Conservation (phyloP, 2,113 vertebrate species). For the Felis catus region DNA sequence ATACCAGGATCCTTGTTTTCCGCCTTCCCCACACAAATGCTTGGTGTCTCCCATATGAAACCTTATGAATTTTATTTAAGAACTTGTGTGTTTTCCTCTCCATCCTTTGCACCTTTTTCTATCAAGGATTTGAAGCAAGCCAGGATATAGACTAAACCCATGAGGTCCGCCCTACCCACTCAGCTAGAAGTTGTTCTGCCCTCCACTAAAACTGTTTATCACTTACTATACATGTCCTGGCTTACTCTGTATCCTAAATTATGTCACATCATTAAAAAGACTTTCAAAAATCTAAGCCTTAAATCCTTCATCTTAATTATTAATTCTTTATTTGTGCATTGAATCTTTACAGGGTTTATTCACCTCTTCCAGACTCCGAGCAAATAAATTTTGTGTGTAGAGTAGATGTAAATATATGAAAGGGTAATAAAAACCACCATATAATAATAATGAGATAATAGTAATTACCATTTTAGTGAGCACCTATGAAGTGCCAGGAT, state of each 20-base stretch:
- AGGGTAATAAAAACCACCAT: neutral
- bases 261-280: neutral
- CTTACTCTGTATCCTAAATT: neutral
- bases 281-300: neutral
- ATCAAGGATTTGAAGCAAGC: neutral
- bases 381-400: neutral
- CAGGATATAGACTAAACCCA: neutral
- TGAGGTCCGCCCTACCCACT: neutral
- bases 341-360: neutral
- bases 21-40: neutral
- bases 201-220: neutral
- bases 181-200: neutral
- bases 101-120: neutral
- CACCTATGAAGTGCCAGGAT: neutral
- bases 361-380: neutral
- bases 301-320: neutral
- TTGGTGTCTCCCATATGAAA: neutral
- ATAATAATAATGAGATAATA: neutral
- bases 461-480: neutral
- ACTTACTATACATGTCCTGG: neutral
- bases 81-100: neutral
- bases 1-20: neutral
- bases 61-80: neutral
- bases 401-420: neutral
- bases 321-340: neutral